A percentile compares a stretch with the other conserved stretches of the same genome.
phyloP scores from a whole-genome alignment of 2,888 invertebrate genomes.

The Hypolimnas misippus region DNA sequence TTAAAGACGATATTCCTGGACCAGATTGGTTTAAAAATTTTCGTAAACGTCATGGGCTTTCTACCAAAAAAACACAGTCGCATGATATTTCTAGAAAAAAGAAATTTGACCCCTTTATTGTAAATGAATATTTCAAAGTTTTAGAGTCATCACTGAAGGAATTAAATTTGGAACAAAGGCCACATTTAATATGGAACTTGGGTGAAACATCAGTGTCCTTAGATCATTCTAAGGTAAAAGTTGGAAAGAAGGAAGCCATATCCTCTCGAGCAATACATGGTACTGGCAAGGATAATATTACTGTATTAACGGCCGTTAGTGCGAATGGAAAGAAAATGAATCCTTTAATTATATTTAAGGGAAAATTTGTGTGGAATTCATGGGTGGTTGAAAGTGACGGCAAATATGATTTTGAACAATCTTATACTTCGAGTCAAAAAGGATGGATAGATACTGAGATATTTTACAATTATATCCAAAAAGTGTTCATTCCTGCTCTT shows the following conservation, averaged over 20 bases:
- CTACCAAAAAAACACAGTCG: too few species aligned
- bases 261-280: constrained; percentile 33
- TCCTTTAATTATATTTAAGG: constrained; percentile 41
- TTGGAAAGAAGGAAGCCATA: constrained; percentile 22
- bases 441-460: constrained; percentile 55
- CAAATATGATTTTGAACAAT: constrained; percentile 46
- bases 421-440: constrained; percentile 52
- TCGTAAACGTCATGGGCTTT: constrained; percentile 37
- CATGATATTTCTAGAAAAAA: too few species aligned
- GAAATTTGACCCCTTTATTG: constrained; percentile 38
- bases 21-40: constrained; percentile 41
- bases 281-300: constrained; percentile 40
- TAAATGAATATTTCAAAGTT: constrained; percentile 34
- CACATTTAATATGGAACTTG: neutral
- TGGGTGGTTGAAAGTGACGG: constrained; percentile 32
- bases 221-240: constrained; percentile 38
- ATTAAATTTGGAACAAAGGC: neutral
- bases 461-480: constrained; percentile 52
- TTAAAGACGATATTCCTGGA: constrained; percentile 38
- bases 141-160: neutral
- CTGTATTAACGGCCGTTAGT: constrained; percentile 43
- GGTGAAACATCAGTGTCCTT: constrained; percentile 37
- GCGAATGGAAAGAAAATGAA: constrained; percentile 39
- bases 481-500: constrained; percentile 46
- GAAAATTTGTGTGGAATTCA: constrained; percentile 27